Conservation (phyloP, 2,888 invertebrate genomes). For the Apamea crenata region DNA sequence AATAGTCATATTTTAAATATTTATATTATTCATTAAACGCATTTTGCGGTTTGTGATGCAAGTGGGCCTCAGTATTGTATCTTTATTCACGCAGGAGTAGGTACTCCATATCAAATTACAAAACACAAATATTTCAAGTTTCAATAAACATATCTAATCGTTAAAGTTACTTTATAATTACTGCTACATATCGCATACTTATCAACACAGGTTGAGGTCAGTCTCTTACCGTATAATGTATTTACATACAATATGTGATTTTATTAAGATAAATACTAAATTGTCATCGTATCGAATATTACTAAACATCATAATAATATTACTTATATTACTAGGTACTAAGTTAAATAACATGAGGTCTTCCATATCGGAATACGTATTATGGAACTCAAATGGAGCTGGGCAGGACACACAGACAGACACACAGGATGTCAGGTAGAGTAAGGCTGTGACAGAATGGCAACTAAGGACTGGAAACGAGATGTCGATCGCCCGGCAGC, state of each 20-base stretch:
- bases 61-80: background rate
- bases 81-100: background rate
- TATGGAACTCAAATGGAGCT: too few relatives aligned
- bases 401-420: too few relatives aligned
- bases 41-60: too few relatives aligned
- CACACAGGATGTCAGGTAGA: too few relatives aligned
- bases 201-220: constrained; percentile 10
- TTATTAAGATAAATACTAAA: background rate
- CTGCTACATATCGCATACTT: background rate
- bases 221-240: constrained; percentile 1
- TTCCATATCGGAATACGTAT: too few relatives aligned
- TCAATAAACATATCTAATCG: background rate
- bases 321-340: background rate
- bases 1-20: background rate
- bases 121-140: background rate
- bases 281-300: background rate
- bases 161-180: background rate
- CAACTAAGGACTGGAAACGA: too few relatives aligned
- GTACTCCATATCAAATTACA: background rate
- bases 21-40: background rate
- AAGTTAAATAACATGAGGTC: background rate
- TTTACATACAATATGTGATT: background rate
- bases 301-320: background rate
- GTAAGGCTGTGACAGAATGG: too few relatives aligned
- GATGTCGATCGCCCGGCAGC: too few relatives aligned